A percentile compares a stretch with the other conserved stretches of the same genome.
phyloP scores from a whole-genome alignment of 2,113 vertebrate genomes.

The Albula glossodonta region DNA sequence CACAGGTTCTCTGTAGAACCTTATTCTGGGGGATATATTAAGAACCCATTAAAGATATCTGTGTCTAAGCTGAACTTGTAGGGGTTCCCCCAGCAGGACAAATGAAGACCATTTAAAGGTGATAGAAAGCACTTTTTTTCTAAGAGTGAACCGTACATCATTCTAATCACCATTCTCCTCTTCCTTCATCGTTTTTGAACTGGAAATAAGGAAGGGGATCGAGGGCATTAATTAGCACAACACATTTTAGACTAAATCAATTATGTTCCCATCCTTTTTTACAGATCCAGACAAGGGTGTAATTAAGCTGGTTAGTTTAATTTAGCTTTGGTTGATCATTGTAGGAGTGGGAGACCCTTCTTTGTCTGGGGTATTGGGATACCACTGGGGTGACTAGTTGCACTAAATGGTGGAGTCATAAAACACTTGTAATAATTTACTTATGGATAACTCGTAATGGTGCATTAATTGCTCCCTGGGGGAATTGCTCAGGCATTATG shows the following conservation, averaged over 20 bases:
- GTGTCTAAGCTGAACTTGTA: not conserved
- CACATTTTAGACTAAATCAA: not conserved
- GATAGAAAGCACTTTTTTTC: no score
- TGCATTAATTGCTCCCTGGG: constrained; percentile 29
- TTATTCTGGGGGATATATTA: no score
- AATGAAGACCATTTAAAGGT: no score
- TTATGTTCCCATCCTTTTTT: not conserved
- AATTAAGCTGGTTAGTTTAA: not conserved
- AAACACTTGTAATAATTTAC: constrained; percentile 34
- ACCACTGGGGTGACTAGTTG: constrained; percentile 22
- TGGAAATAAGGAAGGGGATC: not conserved
- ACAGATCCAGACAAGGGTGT: not conserved
- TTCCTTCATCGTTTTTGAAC: constrained; percentile 7
- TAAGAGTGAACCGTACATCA: not conserved
- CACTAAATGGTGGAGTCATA: constrained; percentile 13
- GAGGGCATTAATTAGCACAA: not conserved
- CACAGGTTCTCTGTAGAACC: no score
- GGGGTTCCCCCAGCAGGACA: no score
- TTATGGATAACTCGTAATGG: constrained; percentile 32
- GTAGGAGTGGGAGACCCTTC: not conserved
- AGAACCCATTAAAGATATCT: no score
- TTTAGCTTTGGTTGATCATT: constrained; percentile 8
- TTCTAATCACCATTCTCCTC: constrained; percentile 12
- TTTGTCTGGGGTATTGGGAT: constrained; percentile 12
- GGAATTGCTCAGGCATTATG: constrained; percentile 30